Percentiles rank a stretch among this genome's conserved stretches.
Evolutionary conservation across 2,888 invertebrate genomes (phyloP).

Genomic region (Plebejus melissa): DNA sequence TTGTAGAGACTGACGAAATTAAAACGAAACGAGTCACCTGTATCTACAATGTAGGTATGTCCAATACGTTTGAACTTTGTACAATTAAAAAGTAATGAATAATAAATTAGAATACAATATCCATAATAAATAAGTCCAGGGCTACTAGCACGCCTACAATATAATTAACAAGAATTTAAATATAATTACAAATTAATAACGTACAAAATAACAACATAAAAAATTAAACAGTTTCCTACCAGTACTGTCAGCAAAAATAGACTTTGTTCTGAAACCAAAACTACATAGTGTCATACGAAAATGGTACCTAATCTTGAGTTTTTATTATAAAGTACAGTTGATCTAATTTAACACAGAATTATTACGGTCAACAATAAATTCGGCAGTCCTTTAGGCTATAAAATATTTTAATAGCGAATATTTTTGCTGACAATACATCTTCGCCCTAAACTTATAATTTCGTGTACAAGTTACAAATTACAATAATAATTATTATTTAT

Average conservation of each 20-base stretch:
- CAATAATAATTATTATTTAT: constrained; percentile 31
- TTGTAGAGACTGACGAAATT: constrained; percentile 39
- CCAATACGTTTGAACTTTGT: constrained; percentile 13
- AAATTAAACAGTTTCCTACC: not conserved
- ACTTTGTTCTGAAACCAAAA: not conserved
- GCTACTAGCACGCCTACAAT: constrained; percentile 11
- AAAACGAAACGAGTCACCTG: constrained; percentile 41
- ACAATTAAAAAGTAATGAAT: constrained; percentile 24
- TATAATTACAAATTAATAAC: constrained; percentile 17
- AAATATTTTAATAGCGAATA: constrained; percentile 2
- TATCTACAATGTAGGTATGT: constrained; percentile 43
- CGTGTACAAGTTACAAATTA: constrained; percentile 19
- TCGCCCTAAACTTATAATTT: constrained; percentile 27
- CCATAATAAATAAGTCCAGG: constrained; percentile 19
- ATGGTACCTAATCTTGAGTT: not conserved
- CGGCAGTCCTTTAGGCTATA: not conserved
- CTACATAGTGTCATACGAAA: not conserved
- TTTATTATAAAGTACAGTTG: not conserved
- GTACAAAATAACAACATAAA: constrained; percentile 15
- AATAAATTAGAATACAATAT: constrained; percentile 27
- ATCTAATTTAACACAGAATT: not conserved
- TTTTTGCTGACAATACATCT: not conserved
- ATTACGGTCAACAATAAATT: not conserved
- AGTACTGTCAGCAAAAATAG: constrained; percentile 5
- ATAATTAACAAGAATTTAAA: constrained; percentile 16